Evolutionary conservation across 2,888 invertebrate genomes (phyloP), one percentile per base, ranked within the genome.

Genomic region (Plagodis pulveraria): DNA sequence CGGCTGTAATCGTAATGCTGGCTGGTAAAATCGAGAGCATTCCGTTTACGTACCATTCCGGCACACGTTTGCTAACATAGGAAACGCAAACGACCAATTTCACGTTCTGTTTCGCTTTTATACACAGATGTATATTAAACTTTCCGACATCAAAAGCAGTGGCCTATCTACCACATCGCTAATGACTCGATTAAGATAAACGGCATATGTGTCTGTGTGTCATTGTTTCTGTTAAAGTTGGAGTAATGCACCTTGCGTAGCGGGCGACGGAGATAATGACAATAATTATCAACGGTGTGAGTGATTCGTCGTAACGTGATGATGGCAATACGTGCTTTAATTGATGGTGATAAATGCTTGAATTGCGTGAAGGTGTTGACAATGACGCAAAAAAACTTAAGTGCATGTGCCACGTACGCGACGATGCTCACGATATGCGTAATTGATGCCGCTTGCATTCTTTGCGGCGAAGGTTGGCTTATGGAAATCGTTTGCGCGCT

Each of bases 311-410:
- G 42, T n/a, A 48, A 48, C 35, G 45, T 43, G 34, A 7, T 49
- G 33, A 41, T 7, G 6, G 46, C 46, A 61, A 49, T 54, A 46
- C 53, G 33, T 41, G 52, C 60, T 54, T 60, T 62, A 50, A 6
- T 2, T 2, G 8, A 33, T 43, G 35, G 48, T 5, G n/a, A 59
- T 67, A 65, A 57, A 55, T 45, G 47, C 51, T 58, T 10, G 6
- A 57, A 64, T 69, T 46, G 47, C 47, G 22, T 58, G 38, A 42
- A 7, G 0, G 22, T 36, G 11, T 59, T 68, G 66, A 63, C 64
- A 67, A 69, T 77, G 75, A 74, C 70, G 77, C 72, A 73, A 77
- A 76, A 74, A 74, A 72, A 60, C 58, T 63, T 71, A 73, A 74
- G 72, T 66, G 65, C 62, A 66, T 56, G 53, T 60, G 56, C 52